Evolutionary conservation across 1,140 invertebrate species (phyloP), one percentile per base, ranked within the genome.

Genomic region (Drosophila trapezifrons): DNA sequence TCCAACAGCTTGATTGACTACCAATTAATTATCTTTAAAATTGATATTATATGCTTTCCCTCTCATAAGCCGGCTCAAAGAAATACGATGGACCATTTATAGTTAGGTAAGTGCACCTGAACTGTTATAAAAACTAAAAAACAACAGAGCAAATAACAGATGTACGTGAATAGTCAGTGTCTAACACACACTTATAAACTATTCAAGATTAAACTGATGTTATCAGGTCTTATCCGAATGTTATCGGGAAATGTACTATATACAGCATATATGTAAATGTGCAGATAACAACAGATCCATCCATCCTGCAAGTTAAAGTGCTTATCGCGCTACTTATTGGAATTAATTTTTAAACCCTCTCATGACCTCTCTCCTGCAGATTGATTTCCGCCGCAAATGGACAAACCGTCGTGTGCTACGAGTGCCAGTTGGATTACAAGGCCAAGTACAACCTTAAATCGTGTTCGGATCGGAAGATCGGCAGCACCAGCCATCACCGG

Each of bases 341-440:
- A 29, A 25, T 38, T 25, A 15, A 17, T 29, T 40, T 27, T 18
- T 10, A 3, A 49, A 37, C 22, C n/a, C n/a, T 27, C 43, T 12
- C 37, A 15, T 13, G 43, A n/a, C 29, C 13, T 6, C 7, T 15
- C 13, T 27, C 22, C 56, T 42, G 3, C 60, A 89, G 84, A 52
- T 57, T 78, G 46, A 51, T 75, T 22, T 84, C 71, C 12, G 18
- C 67, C 20, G 29, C 66, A 0, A 83, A 63, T 13, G 80, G 63
- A 5, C 84, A 89, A 54, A 49, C 55, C 3, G 29, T 75, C 5
- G 78, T 84, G 15, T 80, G 82, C 64, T 65, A 78, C 35, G 40
- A 81, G 17, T 85, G 82, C 20, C 77, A 70, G 37, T 29, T 52
- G 4, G 85, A 78, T 29, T 63, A 51, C 40, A 89, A 89, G 8